Base-by-base conservation (phyloP, 2,113 vertebrate species). In the Bufo bufo region DNA sequence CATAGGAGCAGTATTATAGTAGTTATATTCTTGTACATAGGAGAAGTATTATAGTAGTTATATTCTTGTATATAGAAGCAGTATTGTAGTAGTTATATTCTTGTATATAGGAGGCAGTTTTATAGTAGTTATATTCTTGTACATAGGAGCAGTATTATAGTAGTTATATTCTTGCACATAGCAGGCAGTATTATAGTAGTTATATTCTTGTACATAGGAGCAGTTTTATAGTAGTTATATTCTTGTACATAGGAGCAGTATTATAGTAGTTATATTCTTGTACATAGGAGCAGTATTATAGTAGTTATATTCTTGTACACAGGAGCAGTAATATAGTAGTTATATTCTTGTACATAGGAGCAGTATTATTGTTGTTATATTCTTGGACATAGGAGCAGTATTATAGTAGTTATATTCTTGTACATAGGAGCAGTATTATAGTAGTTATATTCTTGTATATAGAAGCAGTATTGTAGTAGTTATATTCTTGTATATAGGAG, bases 71-170 rank as follows among this genome's bases (percentile, higher is more conserved):
- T 3, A 23, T 66, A 66, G 63, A 20, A 11, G n/a, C n/a, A 66
- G 20, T 71, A 71, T 71, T 71, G 43, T 71, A 71, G 66, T 71
- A 71, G 66, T 71, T 71, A 71, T 71, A 71, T 71, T 71, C 66
- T 71, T 71, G 66, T 71, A 71, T 4, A 71, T 71, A 71, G 66
- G 66, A 58, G n/a, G n/a, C 3, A 71, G 66, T 71, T 43, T 66
- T 66, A 65, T 65, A 65, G 61, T 65, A 65, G 61, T 65, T 65
- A 65, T 65, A 65, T 65, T n/a, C 61, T 65, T 65, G 61, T 65
- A 65, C 20, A 65, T 65, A 65, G 19, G 61, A n/a, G 61, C 19
- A 65, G 61, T 65, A 65, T 65, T 65, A 65, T 65, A 65, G 61
- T 65, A 65, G 61, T 61, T 61, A 61, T 61, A 61, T 19, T 61